Conservation (phyloP, 2,888 invertebrate genomes). For the Epistrophe eligans region DNA sequence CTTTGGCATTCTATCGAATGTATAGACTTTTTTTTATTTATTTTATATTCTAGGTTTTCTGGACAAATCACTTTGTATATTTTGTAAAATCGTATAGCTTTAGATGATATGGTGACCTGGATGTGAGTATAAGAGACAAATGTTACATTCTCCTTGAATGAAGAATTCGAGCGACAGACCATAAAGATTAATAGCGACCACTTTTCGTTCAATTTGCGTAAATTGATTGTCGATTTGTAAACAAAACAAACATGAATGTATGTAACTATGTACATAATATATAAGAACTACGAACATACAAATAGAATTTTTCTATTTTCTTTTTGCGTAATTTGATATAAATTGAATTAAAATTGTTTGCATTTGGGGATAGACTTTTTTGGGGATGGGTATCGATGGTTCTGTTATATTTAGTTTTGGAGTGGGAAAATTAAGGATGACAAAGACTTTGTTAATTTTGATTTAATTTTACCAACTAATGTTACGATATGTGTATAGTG, state of each 20-base stretch:
- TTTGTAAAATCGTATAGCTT: conserved; percentile 5
- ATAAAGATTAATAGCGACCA: conserved; percentile 58
- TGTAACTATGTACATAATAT: no score
- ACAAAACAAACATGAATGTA: not conserved
- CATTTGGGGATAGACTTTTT: not conserved
- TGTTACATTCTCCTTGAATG: conserved; percentile 14
- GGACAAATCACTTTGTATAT: conserved; percentile 50
- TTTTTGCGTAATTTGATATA: conserved; percentile 32
- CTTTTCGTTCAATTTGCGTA: conserved; percentile 59
- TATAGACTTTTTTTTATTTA: not conserved
- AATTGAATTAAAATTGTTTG: conserved; percentile 41
- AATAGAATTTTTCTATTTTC: conserved; percentile 15
- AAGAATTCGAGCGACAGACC: conserved; percentile 39
- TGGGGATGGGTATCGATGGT: not conserved
- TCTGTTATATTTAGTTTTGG: not conserved
- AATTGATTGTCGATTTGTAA: conserved; percentile 52
- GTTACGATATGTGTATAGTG: no score
- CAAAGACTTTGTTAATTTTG: not conserved
- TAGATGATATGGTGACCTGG: conserved; percentile 21
- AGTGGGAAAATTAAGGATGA: not conserved
- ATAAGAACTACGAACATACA: not conserved
- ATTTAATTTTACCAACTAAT: not conserved
- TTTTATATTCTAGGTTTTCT: conserved; percentile 12
- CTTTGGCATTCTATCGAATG: conserved; percentile 46
- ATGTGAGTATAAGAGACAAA: conserved; percentile 14